Conservation (phyloP, 2,113 vertebrate genomes). For the Penelope pileata region DNA sequence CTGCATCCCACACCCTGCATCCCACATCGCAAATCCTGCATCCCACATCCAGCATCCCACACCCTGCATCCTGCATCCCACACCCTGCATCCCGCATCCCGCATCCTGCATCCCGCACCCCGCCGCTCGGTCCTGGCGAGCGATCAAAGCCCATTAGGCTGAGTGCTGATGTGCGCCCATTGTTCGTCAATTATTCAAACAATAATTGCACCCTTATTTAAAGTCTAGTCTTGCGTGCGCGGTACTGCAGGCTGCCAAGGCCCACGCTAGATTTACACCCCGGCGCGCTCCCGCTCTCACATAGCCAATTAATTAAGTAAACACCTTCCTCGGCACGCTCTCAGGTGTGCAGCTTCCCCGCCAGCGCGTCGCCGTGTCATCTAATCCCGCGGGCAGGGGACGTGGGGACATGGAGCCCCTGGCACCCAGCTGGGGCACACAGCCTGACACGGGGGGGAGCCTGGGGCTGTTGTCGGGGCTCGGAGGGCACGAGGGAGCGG, state of each 20-base stretch:
- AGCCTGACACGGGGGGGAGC: background rate
- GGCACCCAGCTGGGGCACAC: background rate
- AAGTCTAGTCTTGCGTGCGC: constrained; percentile 78
- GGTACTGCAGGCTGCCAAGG: constrained; percentile 62
- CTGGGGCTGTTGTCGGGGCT: background rate
- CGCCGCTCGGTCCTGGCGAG: constrained; percentile 5
- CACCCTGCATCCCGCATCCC: background rate
- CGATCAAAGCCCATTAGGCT: constrained; percentile 45
- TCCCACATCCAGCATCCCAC: too few species aligned
- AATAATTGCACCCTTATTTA: constrained; percentile 82
- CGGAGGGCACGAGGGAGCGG: background rate
- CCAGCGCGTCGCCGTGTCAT: background rate
- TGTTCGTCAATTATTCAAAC: constrained; percentile 81
- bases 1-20: too few species aligned
- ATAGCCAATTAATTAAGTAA: constrained; percentile 79
- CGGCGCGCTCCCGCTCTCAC: constrained; percentile 46
- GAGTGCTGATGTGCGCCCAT: constrained; percentile 62
- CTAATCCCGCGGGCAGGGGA: background rate
- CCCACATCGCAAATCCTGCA: background rate
- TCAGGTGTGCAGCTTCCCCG: constrained; percentile 75
- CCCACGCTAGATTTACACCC: constrained; percentile 61
- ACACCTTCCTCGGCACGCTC: constrained; percentile 71
- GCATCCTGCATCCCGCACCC: background rate
- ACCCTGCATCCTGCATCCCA: background rate
- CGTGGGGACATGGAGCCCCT: background rate